phyloP scores from a whole-genome alignment of 2,888 invertebrate genomes.

The Drosophila maculinotata region DNA sequence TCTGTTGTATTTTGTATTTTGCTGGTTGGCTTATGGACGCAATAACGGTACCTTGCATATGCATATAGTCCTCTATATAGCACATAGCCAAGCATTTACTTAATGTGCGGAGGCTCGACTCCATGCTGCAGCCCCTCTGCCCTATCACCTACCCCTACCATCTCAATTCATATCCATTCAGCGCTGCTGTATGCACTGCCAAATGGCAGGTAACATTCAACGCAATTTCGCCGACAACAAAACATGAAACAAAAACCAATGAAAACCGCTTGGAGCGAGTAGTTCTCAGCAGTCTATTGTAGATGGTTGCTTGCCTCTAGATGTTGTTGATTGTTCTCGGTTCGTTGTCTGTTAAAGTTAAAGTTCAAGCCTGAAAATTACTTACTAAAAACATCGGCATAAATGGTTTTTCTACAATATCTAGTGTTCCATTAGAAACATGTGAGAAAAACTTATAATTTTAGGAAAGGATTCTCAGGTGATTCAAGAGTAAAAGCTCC shows the following conservation, averaged over 20 bases:
- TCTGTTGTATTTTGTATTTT: slow-evolving; percentile 46
- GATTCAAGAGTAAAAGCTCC: background rate
- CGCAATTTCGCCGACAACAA: slow-evolving; percentile 75
- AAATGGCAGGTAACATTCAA: slow-evolving; percentile 80
- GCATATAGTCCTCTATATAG: slow-evolving; percentile 41
- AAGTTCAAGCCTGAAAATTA: slow-evolving; percentile 21
- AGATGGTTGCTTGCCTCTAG: slow-evolving; percentile 2
- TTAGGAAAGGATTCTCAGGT: too few species aligned
- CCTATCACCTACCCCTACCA: background rate
- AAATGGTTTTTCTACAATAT: background rate
- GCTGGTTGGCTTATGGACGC: slow-evolving; percentile 53
- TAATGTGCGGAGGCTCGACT: slow-evolving; percentile 51
- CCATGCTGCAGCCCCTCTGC: slow-evolving; percentile 8
- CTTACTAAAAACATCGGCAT: background rate
- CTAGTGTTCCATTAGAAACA: background rate
- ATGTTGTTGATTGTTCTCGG: slow-evolving; percentile 23
- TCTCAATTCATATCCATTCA: slow-evolving; percentile 8
- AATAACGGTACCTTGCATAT: slow-evolving; percentile 65
- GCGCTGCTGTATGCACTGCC: slow-evolving; percentile 53
- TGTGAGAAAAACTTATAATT: too few species aligned
- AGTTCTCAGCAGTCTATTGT: slow-evolving; percentile 32
- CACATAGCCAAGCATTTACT: slow-evolving; percentile 73
- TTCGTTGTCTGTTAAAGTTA: slow-evolving; percentile 47
- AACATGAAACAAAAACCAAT: slow-evolving; percentile 59
- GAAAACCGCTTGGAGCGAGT: slow-evolving; percentile 17